These are phyloP conservation scores for Cynopterus brachyotis DNA, from an alignment of 2,113 vertebrate species.

Conservation along the genomic window DNA sequence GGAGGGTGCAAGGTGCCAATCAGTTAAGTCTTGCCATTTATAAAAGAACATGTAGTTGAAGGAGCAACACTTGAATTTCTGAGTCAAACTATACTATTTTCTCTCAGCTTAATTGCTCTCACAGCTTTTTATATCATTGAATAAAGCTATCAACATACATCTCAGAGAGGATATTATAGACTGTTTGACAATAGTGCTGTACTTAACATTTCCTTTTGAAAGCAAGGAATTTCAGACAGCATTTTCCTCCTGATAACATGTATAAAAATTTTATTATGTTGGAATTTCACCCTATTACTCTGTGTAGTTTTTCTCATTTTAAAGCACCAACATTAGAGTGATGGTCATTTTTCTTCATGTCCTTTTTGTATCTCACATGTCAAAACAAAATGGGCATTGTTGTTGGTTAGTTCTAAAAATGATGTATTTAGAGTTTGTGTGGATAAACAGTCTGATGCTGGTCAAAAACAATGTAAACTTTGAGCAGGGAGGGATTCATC, in stretches of 20 bases:
- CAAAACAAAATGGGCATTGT: constrained; percentile 74
- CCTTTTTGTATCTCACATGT: constrained; percentile 68
- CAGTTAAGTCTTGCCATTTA: not conserved
- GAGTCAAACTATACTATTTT: not conserved
- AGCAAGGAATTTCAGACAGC: not conserved
- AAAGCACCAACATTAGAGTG: not conserved
- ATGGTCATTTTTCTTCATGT: constrained; percentile 73
- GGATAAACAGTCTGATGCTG: constrained; percentile 78
- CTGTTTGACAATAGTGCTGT: not conserved
- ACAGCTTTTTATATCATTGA: not conserved
- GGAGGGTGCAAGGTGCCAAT: not conserved
- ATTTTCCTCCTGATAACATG: not conserved
- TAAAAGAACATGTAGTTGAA: not conserved
- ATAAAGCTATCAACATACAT: not conserved
- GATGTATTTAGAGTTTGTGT: constrained; percentile 81
- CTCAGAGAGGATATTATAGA: not conserved
- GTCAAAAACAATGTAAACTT: constrained; percentile 80
- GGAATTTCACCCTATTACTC: not conserved
- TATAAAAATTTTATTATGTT: not conserved
- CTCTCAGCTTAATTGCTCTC: not conserved
- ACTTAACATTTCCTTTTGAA: not conserved
- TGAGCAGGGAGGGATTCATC: constrained; percentile 77
- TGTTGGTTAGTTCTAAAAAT: constrained; percentile 78
- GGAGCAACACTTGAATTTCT: not conserved
- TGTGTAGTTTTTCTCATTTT: constrained; percentile 60